These are phyloP conservation scores for Carlito syrichta DNA, from an alignment of 2,113 vertebrate genomes.

Conservation along the genomic window DNA sequence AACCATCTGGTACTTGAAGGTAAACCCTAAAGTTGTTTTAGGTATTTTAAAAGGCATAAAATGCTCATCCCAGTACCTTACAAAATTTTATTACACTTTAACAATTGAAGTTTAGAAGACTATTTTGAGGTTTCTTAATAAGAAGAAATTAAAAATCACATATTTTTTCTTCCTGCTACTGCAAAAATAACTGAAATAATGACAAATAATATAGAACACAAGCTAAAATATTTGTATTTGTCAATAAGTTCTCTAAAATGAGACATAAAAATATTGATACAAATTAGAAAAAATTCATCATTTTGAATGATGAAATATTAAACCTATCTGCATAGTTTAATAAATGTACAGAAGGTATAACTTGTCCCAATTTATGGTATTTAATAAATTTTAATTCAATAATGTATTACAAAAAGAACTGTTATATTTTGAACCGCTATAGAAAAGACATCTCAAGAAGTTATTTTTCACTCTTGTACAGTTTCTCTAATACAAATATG, in stretches of 20 bases:
- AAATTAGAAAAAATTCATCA: background rate
- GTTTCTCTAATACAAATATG: background rate
- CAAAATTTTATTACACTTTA: slow-evolving; percentile 7
- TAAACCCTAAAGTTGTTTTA: background rate
- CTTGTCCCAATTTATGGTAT: background rate
- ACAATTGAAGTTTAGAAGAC: background rate
- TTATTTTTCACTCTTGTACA: background rate
- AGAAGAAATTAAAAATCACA: slow-evolving; percentile 26
- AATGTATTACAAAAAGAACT: background rate
- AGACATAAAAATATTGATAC: background rate
- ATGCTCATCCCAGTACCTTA: background rate
- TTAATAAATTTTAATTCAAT: background rate
- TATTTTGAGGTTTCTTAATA: slow-evolving; percentile 31
- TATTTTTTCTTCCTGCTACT: background rate
- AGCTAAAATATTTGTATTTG: background rate
- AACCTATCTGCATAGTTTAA: background rate
- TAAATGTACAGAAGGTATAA: background rate
- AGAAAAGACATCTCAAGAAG: background rate
- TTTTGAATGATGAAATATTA: background rate
- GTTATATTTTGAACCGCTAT: background rate
- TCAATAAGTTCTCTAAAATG: background rate
- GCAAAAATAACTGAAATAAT: background rate
- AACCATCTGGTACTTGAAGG: background rate
- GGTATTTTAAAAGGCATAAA: background rate
- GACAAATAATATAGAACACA: background rate